These are phyloP conservation scores for Raillietiella orientalis DNA, from an alignment of 2,888 invertebrate species.

Conservation along the genomic window DNA sequence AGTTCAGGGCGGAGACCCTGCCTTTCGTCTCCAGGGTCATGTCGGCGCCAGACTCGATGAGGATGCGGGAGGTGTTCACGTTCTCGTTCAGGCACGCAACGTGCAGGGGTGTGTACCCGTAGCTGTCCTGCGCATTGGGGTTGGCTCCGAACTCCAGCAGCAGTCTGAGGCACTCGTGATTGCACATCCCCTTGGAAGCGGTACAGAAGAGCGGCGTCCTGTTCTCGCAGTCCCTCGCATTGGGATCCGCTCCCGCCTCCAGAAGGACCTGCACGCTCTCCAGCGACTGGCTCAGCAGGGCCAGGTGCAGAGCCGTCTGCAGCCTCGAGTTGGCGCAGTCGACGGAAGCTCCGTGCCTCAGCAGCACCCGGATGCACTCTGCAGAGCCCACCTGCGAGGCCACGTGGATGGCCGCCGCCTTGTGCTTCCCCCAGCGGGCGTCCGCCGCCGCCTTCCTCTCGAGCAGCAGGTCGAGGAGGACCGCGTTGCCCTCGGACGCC, in stretches of 20 bases:
- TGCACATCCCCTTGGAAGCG: conserved; percentile 33
- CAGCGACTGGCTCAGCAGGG: conserved; percentile 40
- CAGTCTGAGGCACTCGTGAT: conserved; percentile 30
- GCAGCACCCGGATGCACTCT: conserved; percentile 32
- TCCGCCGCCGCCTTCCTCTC: too few relatives aligned
- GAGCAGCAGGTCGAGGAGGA: conserved; percentile 34
- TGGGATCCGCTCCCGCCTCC: conserved; percentile 28
- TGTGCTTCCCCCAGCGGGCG: too few relatives aligned
- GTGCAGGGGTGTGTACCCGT: conserved; percentile 53
- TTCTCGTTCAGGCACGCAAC: conserved; percentile 52
- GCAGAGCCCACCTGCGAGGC: conserved; percentile 59
- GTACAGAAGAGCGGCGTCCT: conserved; percentile 45
- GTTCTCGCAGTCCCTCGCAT: conserved; percentile 32
- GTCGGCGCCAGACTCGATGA: conserved; percentile 44
- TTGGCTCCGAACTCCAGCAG: conserved; percentile 28
- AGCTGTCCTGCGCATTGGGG: conserved; percentile 39
- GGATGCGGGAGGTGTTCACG: conserved; percentile 32
- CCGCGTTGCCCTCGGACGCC: conserved; percentile 31
- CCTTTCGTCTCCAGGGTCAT: conserved; percentile 51
- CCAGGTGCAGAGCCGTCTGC: conserved; percentile 54
- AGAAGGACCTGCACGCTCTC: conserved; percentile 39
- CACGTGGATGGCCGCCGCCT: too few relatives aligned
- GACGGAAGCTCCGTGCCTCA: conserved; percentile 40
- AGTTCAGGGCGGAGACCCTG: conserved; percentile 40
- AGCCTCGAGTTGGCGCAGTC: conserved; percentile 33